These are phyloP conservation scores for Diplosoma virens DNA, from an alignment of 23 tunicate genomes.

Conservation along the genomic window DNA sequence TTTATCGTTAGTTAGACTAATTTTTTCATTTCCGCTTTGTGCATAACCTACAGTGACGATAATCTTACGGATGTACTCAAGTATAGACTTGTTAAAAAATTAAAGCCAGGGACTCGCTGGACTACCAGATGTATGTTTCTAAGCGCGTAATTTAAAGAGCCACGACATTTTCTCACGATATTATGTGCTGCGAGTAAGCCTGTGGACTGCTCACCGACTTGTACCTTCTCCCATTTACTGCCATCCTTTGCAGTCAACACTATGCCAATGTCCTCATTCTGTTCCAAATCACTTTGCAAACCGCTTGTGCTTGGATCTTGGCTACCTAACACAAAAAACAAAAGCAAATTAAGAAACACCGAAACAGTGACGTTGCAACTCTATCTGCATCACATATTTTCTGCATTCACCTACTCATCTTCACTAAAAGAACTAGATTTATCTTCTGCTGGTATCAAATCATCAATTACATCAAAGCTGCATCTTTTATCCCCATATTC, in stretches of 20 bases:
- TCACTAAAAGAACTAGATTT: conserved; percentile 14
- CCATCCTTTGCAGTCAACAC: background rate
- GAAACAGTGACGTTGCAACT: background rate
- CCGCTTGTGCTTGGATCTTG: background rate
- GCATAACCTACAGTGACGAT: background rate
- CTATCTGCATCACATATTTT: background rate
- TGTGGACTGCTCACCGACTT: background rate
- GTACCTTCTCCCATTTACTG: background rate
- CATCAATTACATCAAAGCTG: too few relatives aligned
- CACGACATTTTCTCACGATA: background rate
- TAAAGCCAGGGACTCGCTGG: background rate
- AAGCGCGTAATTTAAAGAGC: background rate
- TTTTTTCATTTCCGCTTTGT: background rate
- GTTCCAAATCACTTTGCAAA: background rate
- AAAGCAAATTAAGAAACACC: background rate
- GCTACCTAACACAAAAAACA: background rate
- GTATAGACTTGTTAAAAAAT: background rate
- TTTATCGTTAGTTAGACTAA: background rate
- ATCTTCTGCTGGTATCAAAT: background rate
- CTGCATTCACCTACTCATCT: background rate
- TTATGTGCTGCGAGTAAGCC: background rate
- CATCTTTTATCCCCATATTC: background rate
- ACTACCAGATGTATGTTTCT: background rate
- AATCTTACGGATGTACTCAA: background rate
- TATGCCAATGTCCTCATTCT: background rate